Base-by-base conservation (phyloP, 30 jellyfish, hydroid and myxozoan species). In the Nemopilema nomurai region DNA sequence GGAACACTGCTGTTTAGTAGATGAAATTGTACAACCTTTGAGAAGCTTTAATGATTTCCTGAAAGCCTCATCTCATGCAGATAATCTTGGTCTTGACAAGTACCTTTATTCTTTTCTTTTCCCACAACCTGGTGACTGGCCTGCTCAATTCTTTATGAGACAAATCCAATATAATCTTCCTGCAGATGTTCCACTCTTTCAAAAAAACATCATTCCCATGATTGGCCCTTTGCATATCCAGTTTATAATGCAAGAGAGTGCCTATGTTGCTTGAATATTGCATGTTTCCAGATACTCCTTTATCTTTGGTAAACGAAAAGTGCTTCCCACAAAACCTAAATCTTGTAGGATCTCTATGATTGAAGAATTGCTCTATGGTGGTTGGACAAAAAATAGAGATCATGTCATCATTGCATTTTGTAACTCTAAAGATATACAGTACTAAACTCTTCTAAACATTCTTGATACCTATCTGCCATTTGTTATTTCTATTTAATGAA, bases 391-490 rank as follows among this genome's bases (percentile, higher is more conserved):
- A 4, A 53, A 53, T 19, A 79, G 88, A 30, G 80, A 63, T n/a
- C 79, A 63, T 13, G 88, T 79, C 6, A 1, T 80, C 16, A 28
- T 49, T 27, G 74, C 74, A 4, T 80, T 80, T 66, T 66, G 83
- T 1, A 32, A 64, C 13, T 67, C 83, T 74, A 80, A 80, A 41
- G 84, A 49, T 67, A 16, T 80, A 13, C 27, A 75, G 51, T 49
- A 75, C 74, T 51, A 41, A 13, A 67, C 90, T 18, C 63, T 80
- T 18, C 71, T 80, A 4, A 80, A 80, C 51, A 4, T 80, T 26
- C 90, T 80, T 26, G 90, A 80, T 53, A 80, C 66, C 69, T 79
- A 79, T 30, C 81, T 79, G 8, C 89, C 84, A 3, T 49, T 75
- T 19, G 81, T 77, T 77, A 49, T 77, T 9, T n/a, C n/a, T n/a